A percentile compares a stretch with the other conserved stretches of the same genome.
phyloP scores from a whole-genome alignment of 2,888 invertebrate genomes.

The Julus scandinavius region DNA sequence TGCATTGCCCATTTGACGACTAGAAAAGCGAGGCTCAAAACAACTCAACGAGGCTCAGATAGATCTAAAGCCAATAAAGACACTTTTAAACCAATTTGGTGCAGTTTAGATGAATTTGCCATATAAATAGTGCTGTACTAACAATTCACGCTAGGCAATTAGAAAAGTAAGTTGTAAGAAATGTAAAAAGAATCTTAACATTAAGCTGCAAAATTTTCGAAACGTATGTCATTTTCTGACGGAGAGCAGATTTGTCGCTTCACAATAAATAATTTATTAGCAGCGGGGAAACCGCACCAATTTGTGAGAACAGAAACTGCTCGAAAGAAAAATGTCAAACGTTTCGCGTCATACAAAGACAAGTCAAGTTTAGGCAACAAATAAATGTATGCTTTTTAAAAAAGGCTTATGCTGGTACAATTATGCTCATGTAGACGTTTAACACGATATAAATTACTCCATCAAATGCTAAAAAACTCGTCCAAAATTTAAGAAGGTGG shows the following conservation, averaged over 20 bases:
- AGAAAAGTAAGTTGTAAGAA: not conserved
- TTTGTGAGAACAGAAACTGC: not conserved
- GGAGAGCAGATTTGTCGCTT: not conserved
- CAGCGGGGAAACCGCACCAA: not conserved
- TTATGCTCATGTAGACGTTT: conserved; percentile 1
- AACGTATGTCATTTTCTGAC: conserved; percentile 10
- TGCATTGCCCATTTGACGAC: not conserved
- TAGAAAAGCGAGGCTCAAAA: not conserved
- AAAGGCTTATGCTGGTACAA: conserved; percentile 26
- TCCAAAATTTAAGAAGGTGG: conserved; percentile 25
- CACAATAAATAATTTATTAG: too few relatives aligned
- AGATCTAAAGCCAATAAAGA: not conserved
- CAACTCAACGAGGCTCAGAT: not conserved
- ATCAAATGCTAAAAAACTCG: conserved; percentile 10
- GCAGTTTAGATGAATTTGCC: not conserved
- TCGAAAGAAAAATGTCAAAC: not conserved
- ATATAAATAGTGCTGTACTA: not conserved
- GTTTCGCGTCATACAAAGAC: not conserved
- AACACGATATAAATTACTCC: conserved; percentile 11
- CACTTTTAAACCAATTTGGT: not conserved
- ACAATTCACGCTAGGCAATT: not conserved
- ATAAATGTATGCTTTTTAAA: not conserved
- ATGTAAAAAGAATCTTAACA: not conserved
- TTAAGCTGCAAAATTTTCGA: not conserved
- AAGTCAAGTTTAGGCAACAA: not conserved